phyloP scores from a whole-genome alignment of 2,888 invertebrate genomes.

The Petrolisthes manimaculis region DNA sequence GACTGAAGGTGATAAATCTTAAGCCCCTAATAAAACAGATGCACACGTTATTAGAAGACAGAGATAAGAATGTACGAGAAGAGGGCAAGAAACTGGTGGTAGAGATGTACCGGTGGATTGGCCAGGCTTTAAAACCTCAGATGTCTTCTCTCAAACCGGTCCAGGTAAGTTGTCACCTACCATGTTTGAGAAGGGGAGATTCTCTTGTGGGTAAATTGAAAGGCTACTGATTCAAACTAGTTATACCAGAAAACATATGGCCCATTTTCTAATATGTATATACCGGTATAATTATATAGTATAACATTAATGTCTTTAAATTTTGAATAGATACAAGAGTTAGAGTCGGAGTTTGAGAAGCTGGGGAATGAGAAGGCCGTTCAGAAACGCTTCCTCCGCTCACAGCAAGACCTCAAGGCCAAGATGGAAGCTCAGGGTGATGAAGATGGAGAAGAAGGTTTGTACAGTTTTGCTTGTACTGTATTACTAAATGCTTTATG shows the following conservation, averaged over 20 bases:
- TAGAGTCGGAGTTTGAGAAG: slow-evolving; percentile 89
- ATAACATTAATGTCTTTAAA: background rate
- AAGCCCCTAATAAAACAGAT: slow-evolving; percentile 91
- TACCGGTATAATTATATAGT: no score
- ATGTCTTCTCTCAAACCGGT: slow-evolving; percentile 88
- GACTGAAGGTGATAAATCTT: slow-evolving; percentile 88
- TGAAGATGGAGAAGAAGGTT: slow-evolving; percentile 70
- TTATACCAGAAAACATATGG: no score
- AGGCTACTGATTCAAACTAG: no score
- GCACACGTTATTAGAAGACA: slow-evolving; percentile 83
- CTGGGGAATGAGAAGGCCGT: slow-evolving; percentile 76
- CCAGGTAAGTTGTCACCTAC: slow-evolving; percentile 74
- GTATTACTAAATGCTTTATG: background rate
- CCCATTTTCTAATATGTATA: no score
- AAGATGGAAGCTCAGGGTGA: slow-evolving; percentile 72
- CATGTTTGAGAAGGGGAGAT: no score
- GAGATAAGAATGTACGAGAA: slow-evolving; percentile 92
- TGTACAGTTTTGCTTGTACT: background rate
- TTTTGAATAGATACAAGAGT: slow-evolving; percentile 79
- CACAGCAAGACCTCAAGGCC: slow-evolving; percentile 82
- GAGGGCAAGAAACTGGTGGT: slow-evolving; percentile 91
- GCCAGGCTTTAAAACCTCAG: slow-evolving; percentile 84
- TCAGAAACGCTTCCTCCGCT: slow-evolving; percentile 83
- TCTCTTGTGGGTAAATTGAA: no score
- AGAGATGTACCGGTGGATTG: slow-evolving; percentile 94